Conservation (phyloP, 2,113 vertebrate genomes). For the Mandrillus leucophaeus region DNA sequence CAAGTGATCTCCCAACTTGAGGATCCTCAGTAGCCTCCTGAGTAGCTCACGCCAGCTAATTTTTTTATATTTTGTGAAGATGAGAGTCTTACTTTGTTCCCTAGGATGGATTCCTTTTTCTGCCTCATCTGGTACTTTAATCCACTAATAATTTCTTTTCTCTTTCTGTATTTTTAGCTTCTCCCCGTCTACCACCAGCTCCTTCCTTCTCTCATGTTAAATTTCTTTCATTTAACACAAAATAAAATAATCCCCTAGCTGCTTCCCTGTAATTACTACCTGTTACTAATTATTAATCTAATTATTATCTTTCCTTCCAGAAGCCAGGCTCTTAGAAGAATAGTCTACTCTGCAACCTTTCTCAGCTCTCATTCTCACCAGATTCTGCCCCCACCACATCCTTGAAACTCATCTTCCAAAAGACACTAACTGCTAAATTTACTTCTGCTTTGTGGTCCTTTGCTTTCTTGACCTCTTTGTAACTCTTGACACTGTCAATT, state of each 20-base stretch:
- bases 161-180: neutral
- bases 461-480: neutral
- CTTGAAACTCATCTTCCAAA: neutral
- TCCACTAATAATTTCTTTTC: neutral
- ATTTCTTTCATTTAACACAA: constrained; percentile 6
- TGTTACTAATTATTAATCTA: neutral
- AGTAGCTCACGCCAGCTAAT: no score
- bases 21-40: no score
- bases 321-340: neutral
- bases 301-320: neutral
- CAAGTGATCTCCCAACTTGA: no score
- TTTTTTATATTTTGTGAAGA: no score
- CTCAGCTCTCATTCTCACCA: neutral
- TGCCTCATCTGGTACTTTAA: neutral
- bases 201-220: neutral
- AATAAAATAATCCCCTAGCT: neutral
- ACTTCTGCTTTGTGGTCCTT: neutral
- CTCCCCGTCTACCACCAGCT: neutral
- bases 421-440: neutral
- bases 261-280: neutral
- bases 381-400: neutral
- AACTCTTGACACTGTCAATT: neutral
- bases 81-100: no score
- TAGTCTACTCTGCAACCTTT: neutral
- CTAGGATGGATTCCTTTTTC: neutral